A percentile compares a stretch with the other conserved stretches of the same genome.
phyloP scores from a whole-genome alignment of 1,140 invertebrate genomes.

The Choristoneura fumiferana region DNA sequence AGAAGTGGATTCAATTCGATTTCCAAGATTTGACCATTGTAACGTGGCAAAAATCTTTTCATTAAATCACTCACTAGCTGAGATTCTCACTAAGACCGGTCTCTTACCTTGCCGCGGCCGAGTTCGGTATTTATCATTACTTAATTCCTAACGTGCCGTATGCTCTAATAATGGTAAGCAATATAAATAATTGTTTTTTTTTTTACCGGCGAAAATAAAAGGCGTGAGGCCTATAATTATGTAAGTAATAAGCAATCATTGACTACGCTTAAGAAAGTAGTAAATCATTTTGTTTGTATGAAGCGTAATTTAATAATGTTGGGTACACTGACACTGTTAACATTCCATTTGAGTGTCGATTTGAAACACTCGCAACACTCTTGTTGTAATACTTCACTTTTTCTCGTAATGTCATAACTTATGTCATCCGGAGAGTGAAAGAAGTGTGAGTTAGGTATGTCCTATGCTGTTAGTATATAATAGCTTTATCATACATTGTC shows the following conservation, averaged over 20 bases:
- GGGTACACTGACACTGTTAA: too few species aligned
- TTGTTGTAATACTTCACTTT: too few species aligned
- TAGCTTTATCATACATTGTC: too few species aligned
- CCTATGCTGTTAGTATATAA: too few species aligned
- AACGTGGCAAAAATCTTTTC: too few species aligned
- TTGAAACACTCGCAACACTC: too few species aligned
- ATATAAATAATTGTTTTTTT: conserved; percentile 18
- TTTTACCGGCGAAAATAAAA: background rate
- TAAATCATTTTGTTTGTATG: conserved; percentile 6
- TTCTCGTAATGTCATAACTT: too few species aligned
- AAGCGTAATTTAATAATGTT: background rate
- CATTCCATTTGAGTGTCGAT: too few species aligned
- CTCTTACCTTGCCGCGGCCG: background rate
- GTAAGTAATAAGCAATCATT: background rate
- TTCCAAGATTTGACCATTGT: too few species aligned
- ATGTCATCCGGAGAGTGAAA: too few species aligned
- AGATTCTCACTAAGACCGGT: background rate
- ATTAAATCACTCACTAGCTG: background rate
- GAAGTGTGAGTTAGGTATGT: too few species aligned
- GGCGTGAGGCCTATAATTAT: background rate
- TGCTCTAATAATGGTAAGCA: conserved; percentile 12
- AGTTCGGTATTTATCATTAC: conserved; percentile 9
- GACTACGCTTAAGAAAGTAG: background rate
- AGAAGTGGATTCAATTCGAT: too few species aligned
- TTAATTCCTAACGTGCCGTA: conserved; percentile 7